Conservation (phyloP, 2,113 vertebrate genomes). For the Typhlomys cinereus region DNA sequence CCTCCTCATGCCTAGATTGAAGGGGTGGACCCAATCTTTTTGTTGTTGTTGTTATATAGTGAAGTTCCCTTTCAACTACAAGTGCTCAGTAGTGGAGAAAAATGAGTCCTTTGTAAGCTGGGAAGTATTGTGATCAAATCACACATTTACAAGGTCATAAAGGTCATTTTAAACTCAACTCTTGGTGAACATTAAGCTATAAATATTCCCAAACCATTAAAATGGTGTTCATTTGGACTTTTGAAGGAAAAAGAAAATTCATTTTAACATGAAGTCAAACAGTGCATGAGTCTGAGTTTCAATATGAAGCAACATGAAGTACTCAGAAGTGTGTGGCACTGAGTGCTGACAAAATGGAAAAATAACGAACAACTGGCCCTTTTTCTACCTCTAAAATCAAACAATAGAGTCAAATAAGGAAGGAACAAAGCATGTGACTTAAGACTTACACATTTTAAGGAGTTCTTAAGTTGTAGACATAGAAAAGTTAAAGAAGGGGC, state of each 20-base stretch:
- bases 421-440: not conserved
- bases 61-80: conserved; percentile 1
- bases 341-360: not conserved
- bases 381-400: not conserved
- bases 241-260: not conserved
- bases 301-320: not conserved
- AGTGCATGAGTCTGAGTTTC: conserved; percentile 7
- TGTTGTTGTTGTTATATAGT: not conserved
- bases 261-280: not conserved
- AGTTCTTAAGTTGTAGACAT: not conserved
- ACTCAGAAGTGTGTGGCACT: not conserved
- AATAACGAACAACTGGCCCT: not conserved
- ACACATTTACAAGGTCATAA: conserved; percentile 47
- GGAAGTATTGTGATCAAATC: not conserved
- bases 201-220: not conserved
- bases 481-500: not conserved
- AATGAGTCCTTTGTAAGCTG: not conserved
- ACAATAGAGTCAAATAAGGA: not conserved
- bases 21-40: not conserved
- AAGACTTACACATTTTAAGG: not conserved
- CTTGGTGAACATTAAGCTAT: conserved; percentile 4
- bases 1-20: not conserved
- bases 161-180: conserved; percentile 41
- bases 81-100: not conserved
- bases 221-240: conserved; percentile 13